Evolutionary conservation across 1,140 invertebrate species (phyloP).

Genomic region (Potamilus streckersoni): DNA sequence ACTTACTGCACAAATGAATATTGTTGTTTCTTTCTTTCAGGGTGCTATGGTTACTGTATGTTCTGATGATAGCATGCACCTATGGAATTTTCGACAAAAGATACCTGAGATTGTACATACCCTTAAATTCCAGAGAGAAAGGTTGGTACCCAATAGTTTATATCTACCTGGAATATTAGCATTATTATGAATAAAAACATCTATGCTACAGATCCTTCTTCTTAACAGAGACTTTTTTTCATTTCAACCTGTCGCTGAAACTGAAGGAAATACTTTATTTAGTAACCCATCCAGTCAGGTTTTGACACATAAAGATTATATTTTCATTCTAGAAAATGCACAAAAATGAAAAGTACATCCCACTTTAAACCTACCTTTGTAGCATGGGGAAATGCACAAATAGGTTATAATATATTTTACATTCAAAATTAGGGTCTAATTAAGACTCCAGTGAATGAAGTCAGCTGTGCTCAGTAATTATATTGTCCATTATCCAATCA

Average conservation of each 20-base stretch:
- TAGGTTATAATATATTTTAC: too few relatives aligned
- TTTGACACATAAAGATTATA: too few relatives aligned
- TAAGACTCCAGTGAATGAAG: too few relatives aligned
- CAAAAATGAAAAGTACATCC: too few relatives aligned
- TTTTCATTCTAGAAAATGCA: too few relatives aligned
- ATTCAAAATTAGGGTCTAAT: too few relatives aligned
- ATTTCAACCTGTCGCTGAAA: background rate
- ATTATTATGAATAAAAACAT: background rate
- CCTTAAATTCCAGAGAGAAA: conserved; percentile 96
- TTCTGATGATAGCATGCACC: conserved; percentile 92
- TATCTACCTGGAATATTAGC: background rate
- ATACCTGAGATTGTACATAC: conserved; percentile 92
- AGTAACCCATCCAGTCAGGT: too few relatives aligned
- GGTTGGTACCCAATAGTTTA: conserved; percentile 71
- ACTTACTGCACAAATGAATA: background rate
- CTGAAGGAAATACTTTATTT: too few relatives aligned
- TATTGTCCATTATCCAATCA: too few relatives aligned
- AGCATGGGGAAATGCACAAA: too few relatives aligned
- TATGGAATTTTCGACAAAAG: conserved; percentile 98
- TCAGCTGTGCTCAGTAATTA: too few relatives aligned
- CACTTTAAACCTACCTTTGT: too few relatives aligned
- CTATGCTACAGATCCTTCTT: background rate
- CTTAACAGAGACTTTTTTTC: background rate
- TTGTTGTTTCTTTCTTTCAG: conserved; percentile 54
- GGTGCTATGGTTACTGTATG: conserved; percentile 94